Evolutionary conservation across 2,888 invertebrate species (phyloP).

Genomic region (Drosophila pegasa): DNA sequence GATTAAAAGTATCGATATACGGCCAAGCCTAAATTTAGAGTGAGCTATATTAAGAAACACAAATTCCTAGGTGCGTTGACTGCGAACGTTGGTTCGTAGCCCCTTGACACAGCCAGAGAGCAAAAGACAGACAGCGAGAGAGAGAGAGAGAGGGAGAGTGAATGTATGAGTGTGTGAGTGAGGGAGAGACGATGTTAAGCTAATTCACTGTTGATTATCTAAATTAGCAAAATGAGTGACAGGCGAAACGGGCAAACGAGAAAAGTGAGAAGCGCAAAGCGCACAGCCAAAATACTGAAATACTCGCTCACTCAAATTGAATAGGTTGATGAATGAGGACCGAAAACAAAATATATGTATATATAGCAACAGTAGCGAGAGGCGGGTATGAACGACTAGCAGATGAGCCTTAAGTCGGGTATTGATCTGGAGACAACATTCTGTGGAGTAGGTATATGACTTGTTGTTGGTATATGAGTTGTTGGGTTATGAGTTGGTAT

Average conservation of each 20-base stretch:
- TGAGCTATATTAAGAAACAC: conserved; percentile 36
- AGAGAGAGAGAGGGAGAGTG: conserved; percentile 2
- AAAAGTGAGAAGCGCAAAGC: conserved; percentile 22
- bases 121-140: background rate
- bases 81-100: conserved; percentile 52
- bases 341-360: conserved; percentile 25
- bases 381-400: background rate
- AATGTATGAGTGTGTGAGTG: background rate
- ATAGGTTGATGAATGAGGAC: conserved; percentile 64
- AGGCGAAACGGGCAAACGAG: conserved; percentile 40
- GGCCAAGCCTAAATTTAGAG: background rate
- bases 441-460: no score
- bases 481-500: no score
- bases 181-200: conserved; percentile 26
- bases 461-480: no score
- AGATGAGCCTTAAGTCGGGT: background rate
- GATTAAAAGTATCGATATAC: conserved; percentile 4
- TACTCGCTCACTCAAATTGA: conserved; percentile 60
- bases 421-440: background rate
- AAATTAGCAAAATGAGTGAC: conserved; percentile 79
- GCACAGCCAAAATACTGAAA: conserved; percentile 29
- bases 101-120: conserved; percentile 8
- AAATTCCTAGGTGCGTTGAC: conserved; percentile 49
- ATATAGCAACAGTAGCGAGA: background rate
- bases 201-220: conserved; percentile 75